Percentiles rank a stretch among this genome's conserved stretches.
Evolutionary conservation across 2,888 invertebrate genomes (phyloP).

Genomic region (Pachycephus smyrnensis): DNA sequence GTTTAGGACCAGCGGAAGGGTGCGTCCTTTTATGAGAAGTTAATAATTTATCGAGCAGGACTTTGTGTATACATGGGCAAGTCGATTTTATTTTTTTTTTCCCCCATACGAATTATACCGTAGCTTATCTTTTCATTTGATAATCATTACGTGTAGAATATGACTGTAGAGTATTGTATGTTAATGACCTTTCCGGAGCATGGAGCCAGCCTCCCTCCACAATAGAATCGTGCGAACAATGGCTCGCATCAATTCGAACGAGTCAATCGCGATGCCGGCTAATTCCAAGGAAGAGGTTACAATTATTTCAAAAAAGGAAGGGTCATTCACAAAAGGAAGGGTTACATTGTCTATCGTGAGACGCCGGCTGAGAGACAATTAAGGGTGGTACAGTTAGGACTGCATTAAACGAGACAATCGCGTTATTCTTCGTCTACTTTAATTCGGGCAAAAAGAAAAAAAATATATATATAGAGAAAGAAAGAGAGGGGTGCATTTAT

Average conservation of each 20-base stretch:
- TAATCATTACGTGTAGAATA: constrained; percentile 26
- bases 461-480: too few species aligned
- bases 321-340: not conserved
- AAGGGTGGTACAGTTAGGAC: not conserved
- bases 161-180: constrained; percentile 38
- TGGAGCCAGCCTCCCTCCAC: constrained; percentile 25
- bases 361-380: not conserved
- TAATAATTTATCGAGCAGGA: not conserved
- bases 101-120: not conserved
- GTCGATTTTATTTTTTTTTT: not conserved
- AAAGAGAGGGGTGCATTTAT: constrained; percentile 17
- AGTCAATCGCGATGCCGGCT: constrained; percentile 54
- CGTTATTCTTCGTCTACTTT: not conserved
- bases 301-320: not conserved
- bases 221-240: constrained; percentile 47
- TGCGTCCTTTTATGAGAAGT: not conserved
- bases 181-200: constrained; percentile 39
- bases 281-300: constrained; percentile 39
- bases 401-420: not conserved
- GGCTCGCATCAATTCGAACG: constrained; percentile 50
- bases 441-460: not conserved
- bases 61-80: not conserved
- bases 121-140: not conserved
- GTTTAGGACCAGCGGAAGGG: not conserved
- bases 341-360: not conserved